Base-by-base conservation (phyloP, 2,888 invertebrate species). In the Embidobia sp. region DNA sequence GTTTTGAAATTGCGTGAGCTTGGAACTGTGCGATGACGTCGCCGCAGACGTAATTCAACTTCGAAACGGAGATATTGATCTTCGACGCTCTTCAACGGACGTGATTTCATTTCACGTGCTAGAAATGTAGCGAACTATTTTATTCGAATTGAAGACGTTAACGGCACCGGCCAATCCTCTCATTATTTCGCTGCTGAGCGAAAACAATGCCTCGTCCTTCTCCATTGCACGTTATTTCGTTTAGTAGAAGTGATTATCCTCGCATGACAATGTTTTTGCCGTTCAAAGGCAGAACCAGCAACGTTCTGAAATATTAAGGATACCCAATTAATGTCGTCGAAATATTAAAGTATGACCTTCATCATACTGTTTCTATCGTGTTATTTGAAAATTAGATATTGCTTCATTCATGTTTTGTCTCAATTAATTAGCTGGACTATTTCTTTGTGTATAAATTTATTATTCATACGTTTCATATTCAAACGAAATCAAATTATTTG, bases 241-340 rank as follows among this genome's bases (percentile, higher is more conserved):
- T 79, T 79, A 53, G 27, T 46, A 53, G 48, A 72, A 82, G 73
- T 82, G 82, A 83, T 83, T 83, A 83, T 83, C 81, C 75, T 81
- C 80, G 82, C 82, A 80, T 75, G 67, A 70, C 70, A 72, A 59
- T 72, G 33, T 51, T 66, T 64, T 44, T 53, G 61, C 67, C 44
- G 31, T 59, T 51, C 51, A 19, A 42, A 63, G 53, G 31, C 55
- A 53, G 55, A 33, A 31, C 57, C 66, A 42, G 31, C 37, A 59
- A 37, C 42, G 18, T 53, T 70, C 78, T 77, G 67, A 59, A 77
- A 79, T 37, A 37, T 19, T 29, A 55, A 37, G 10, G n/a, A 26
- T 11, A 1, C 13, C 33, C 49, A 59, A 59, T 73, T 80, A 72
- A 8, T 31, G 3, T 6, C 8, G 1, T 8, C 7, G 5, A 22